phyloP scores from a whole-genome alignment of 1,140 invertebrate genomes.

The Euura lappo region DNA sequence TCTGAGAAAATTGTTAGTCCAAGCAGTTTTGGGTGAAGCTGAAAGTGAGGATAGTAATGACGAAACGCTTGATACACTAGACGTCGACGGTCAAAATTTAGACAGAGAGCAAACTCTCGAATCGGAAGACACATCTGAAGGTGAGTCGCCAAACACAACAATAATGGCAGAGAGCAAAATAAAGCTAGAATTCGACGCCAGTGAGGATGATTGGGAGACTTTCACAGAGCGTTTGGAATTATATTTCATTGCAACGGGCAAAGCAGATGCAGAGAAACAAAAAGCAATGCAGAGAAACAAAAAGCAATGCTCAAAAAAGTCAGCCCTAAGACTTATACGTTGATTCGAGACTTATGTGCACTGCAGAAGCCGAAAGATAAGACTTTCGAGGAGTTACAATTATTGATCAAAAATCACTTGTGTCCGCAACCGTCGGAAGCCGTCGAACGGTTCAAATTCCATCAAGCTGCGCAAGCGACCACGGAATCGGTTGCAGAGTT shows the following conservation, averaged over 20 bases:
- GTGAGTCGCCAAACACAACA: background rate
- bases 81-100: background rate
- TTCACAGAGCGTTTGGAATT: slow-evolving; percentile 30
- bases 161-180: background rate
- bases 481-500: slow-evolving; percentile 5
- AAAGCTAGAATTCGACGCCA: slow-evolving; percentile 15
- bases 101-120: background rate
- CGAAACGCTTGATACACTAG: background rate
- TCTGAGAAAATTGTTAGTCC: background rate
- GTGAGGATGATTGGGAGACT: slow-evolving; percentile 17
- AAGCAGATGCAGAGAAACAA: too few relatives aligned
- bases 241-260: slow-evolving; percentile 28
- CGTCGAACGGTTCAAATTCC: too few relatives aligned
- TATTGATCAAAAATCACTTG: slow-evolving; percentile 12
- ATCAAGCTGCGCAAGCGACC: slow-evolving; percentile 8
- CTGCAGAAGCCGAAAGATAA: slow-evolving; percentile 3
- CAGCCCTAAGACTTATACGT: slow-evolving; percentile 3
- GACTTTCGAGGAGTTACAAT: slow-evolving; percentile 2
- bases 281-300: too few relatives aligned
- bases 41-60: background rate
- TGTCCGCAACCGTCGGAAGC: slow-evolving; percentile 11
- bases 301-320: too few relatives aligned
- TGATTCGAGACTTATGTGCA: slow-evolving; percentile 1
- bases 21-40: background rate
- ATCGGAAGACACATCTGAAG: background rate